Percentiles rank a stretch among this genome's conserved stretches.
These are phyloP conservation scores for Aldabrachelys gigantea DNA, from an alignment of 2,113 vertebrate species.

Conservation along the genomic window DNA sequence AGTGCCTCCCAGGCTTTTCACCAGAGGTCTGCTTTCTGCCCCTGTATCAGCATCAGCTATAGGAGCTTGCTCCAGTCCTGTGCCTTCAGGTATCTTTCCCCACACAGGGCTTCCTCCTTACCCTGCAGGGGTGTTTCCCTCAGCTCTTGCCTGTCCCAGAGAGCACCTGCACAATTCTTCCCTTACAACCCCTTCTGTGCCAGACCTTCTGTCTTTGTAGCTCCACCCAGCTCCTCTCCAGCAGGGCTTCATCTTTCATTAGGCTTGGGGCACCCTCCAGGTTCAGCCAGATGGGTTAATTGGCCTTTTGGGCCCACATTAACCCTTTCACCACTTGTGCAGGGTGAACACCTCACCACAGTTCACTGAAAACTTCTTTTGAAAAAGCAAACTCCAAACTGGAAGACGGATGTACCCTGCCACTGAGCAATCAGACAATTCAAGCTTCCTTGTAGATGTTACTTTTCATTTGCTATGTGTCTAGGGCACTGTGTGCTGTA, in stretches of 20 bases:
- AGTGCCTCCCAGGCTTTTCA: background rate
- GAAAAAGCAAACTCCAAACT: background rate
- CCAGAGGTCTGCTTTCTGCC: background rate
- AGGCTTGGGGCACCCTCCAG: background rate
- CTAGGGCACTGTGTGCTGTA: accelerated
- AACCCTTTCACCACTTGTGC: background rate
- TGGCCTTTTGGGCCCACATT: background rate
- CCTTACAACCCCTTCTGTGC: background rate
- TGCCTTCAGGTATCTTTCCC: background rate
- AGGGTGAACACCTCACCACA: background rate
- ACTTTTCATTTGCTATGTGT: accelerated
- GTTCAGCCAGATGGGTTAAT: background rate
- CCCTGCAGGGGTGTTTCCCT: background rate
- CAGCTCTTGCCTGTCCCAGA: background rate
- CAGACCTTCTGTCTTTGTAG: background rate
- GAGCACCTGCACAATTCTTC: background rate
- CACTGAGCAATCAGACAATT: accelerated
- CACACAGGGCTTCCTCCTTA: background rate
- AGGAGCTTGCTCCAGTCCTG: background rate
- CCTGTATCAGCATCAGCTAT: background rate
- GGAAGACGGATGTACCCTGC: background rate
- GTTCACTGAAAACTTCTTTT: background rate
- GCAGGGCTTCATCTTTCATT: background rate
- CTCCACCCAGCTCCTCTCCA: background rate
- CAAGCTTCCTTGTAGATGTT: accelerated